Percentiles rank a stretch among this genome's conserved stretches.
Conservation (phyloP, 2,888 invertebrate genomes). For the Leptura quadrifasciata region DNA sequence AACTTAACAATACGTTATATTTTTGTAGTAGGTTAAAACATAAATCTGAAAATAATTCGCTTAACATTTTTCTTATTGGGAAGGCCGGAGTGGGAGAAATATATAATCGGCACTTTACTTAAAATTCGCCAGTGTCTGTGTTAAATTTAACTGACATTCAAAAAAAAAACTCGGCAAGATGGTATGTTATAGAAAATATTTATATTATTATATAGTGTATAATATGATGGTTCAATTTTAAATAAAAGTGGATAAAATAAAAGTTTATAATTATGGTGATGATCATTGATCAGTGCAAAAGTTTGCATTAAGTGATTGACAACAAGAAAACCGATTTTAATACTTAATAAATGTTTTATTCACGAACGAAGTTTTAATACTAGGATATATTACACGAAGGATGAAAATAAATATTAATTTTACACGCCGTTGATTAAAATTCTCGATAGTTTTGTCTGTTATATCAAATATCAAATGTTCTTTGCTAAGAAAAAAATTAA, state of each 20-base stretch:
- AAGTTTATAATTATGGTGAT: background rate
- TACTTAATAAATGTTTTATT: background rate
- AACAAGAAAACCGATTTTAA: background rate
- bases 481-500: background rate
- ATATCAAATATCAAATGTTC: background rate
- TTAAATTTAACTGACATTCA: slow-evolving; percentile 53
- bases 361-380: too few relatives aligned
- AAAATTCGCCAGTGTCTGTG: slow-evolving; percentile 54
- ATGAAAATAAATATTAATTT: too few relatives aligned
- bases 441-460: background rate
- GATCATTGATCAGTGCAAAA: background rate
- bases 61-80: slow-evolving; percentile 54
- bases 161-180: slow-evolving; percentile 49
- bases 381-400: too few relatives aligned
- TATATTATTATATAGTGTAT: background rate
- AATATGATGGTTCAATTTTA: background rate
- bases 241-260: background rate
- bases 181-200: slow-evolving; percentile 44
- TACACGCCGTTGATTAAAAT: too few relatives aligned
- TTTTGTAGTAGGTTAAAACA: slow-evolving; percentile 56
- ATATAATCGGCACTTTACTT: slow-evolving; percentile 56
- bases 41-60: slow-evolving; percentile 56
- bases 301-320: background rate
- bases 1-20: slow-evolving; percentile 51
- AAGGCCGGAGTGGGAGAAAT: slow-evolving; percentile 56